These are phyloP conservation scores for Siphlonurus alternatus DNA, from an alignment of 2,888 invertebrate genomes.

Conservation along the genomic window DNA sequence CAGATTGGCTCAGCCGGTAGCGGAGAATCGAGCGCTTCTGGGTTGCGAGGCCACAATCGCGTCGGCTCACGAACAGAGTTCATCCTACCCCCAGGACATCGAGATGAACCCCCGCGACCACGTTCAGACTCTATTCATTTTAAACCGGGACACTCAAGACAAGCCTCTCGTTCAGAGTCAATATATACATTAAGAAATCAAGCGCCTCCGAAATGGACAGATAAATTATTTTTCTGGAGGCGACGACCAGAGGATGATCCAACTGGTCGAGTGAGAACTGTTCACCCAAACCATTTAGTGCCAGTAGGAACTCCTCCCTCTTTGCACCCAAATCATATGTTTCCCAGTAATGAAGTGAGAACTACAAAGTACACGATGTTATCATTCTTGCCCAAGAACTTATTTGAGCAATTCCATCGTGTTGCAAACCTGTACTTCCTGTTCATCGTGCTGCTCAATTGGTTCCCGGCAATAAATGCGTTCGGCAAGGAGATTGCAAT, in stretches of 20 bases:
- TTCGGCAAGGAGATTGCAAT: constrained; percentile 93
- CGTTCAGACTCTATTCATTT: constrained; percentile 26
- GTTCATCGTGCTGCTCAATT: constrained; percentile 88
- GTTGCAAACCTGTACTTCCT: constrained; percentile 97
- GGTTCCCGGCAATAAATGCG: constrained; percentile 87
- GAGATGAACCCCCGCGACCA: constrained; percentile 31
- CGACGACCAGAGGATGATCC: constrained; percentile 32
- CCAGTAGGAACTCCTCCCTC: constrained; percentile 62
- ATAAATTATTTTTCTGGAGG: constrained; percentile 40
- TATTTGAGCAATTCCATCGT: constrained; percentile 93
- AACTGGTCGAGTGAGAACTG: constrained; percentile 20
- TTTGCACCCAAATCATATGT: constrained; percentile 68
- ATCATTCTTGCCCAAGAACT: constrained; percentile 88
- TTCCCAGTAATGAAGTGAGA: constrained; percentile 67
- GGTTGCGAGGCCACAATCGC: constrained; percentile 51
- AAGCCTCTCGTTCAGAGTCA: constrained; percentile 75
- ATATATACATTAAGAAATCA: constrained; percentile 71
- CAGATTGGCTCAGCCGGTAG: constrained; percentile 48
- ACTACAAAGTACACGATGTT: constrained; percentile 90
- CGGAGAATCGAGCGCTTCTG: constrained; percentile 16
- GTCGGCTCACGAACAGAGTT: constrained; percentile 78
- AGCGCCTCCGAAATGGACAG: constrained; percentile 33
- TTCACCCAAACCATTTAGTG: constrained; percentile 73
- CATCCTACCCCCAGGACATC: constrained; percentile 71
- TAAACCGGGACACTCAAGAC: constrained; percentile 59